Conservation (phyloP, 1,140 invertebrate species). For the Calliopsis andreniformis region DNA sequence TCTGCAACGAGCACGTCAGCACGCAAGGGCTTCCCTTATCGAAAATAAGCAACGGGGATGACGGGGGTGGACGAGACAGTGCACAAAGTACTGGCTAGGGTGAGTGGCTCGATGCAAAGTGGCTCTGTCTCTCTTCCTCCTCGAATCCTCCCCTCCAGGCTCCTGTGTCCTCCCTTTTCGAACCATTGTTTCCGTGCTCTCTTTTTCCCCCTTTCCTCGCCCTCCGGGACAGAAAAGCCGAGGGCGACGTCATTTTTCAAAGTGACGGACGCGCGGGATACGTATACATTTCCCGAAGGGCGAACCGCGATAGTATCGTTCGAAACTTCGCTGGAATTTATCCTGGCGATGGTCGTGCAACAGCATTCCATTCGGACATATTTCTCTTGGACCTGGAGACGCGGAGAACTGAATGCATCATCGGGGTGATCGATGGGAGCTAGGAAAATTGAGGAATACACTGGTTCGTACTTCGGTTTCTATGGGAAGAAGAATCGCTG, state of each 20-base stretch:
- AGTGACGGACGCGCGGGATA: slow-evolving; percentile 59
- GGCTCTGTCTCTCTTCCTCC: slow-evolving; percentile 36
- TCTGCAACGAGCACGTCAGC: slow-evolving; percentile 39
- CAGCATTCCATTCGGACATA: not conserved
- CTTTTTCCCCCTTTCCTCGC: slow-evolving; percentile 17
- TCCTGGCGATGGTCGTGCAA: not conserved
- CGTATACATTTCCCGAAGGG: slow-evolving; percentile 24
- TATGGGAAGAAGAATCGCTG: too few species aligned
- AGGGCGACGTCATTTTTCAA: slow-evolving; percentile 72
- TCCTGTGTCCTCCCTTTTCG: slow-evolving; percentile 26
- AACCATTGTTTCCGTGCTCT: slow-evolving; percentile 59
- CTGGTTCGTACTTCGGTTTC: not conserved
- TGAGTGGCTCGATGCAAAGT: slow-evolving; percentile 64
- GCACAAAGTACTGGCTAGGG: slow-evolving; percentile 54
- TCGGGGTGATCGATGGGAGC: not conserved
- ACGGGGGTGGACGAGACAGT: slow-evolving; percentile 47
- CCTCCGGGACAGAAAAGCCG: slow-evolving; percentile 15
- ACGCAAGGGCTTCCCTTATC: slow-evolving; percentile 42
- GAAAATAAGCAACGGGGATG: slow-evolving; percentile 64
- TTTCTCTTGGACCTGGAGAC: not conserved
- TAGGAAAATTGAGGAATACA: not conserved
- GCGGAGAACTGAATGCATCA: not conserved
- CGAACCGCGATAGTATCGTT: slow-evolving; percentile 10
- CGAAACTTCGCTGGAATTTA: slow-evolving; percentile 31
- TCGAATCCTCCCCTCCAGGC: not conserved